Evolutionary conservation across 2,113 vertebrate genomes (phyloP), one percentile per base, ranked within the genome.

Genomic region (Microtus oregoni): DNA sequence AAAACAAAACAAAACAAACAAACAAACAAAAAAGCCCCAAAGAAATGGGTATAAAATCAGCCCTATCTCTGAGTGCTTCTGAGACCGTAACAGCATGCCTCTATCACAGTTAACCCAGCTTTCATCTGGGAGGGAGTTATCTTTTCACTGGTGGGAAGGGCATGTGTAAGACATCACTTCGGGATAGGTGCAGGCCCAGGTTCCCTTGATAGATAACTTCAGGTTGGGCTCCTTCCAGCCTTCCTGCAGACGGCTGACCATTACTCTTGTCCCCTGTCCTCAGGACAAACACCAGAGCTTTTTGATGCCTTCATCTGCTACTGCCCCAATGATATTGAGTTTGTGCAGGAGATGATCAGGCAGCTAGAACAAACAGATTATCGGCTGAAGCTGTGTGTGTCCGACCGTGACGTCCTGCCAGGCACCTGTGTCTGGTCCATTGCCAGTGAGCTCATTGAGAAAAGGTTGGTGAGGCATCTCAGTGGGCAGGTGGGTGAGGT

Each of bases 231-330:
- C 89, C 55, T 85, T 30, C 75, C 28, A 32, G n/a, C 44, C 32
- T 72, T 92, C 19, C 76, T 5, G 1, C 32, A 38, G 52, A 35
- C 3, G 19, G 75, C 41, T 93, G 41, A 92, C 76, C 55, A 4
- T n/a, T 61, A 17, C 38, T 28, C 28, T 89, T 65, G 14, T 89
- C 55, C 75, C 83, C 50, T 78, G 17, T 83, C 92, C 97, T 47
- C 98, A 99, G 99, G 99, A 96, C 98, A 97, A 0, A 70, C 93
- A 44, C 99, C 99, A 0, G 99, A 99, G 98, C 65, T 96, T 75
- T 99, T 99, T 22, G 99, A 99, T 61, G 99, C 99, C 92, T 99
- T 99, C 98, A 99, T 99, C 98, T 99, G 99, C 98, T 99, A 99
- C 98, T 99, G 99, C 98, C 97, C 99, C 92, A 99, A 98, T 0